Evolutionary conservation across 2,797 vertebrate genomes (phyloP).

Genomic region (Pseudochromis fuscus): DNA sequence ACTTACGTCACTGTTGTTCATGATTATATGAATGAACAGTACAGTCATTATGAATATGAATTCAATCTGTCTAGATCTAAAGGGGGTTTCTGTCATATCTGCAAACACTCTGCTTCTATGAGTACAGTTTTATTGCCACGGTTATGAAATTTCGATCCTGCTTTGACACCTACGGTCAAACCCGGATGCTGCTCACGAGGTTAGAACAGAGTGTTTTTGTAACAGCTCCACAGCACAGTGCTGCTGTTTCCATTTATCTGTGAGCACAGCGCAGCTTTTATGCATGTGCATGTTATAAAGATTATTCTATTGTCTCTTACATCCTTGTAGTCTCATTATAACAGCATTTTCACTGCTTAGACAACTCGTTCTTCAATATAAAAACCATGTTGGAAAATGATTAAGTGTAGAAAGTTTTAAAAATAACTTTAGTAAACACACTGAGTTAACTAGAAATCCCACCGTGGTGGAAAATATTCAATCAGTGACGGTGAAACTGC

Average conservation of each 20-base stretch:
- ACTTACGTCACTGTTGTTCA: background rate
- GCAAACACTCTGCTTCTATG: constrained; percentile 9
- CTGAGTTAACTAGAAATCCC: no score
- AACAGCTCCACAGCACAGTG: constrained; percentile 17
- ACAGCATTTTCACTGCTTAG: no score
- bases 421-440: no score
- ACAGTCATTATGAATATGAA: constrained; percentile 13
- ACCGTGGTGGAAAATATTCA: no score
- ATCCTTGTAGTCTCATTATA: no score
- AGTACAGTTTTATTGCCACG: constrained; percentile 15
- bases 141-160: constrained; percentile 47
- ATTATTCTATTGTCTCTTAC: no score
- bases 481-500: no score
- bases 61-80: constrained; percentile 12
- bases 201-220: constrained; percentile 63
- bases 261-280: constrained; percentile 32
- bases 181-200: constrained; percentile 57
- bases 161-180: constrained; percentile 56
- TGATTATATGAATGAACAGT: constrained; percentile 15
- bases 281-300: background rate
- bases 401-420: no score
- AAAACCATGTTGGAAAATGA: no score
- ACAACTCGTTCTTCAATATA: no score
- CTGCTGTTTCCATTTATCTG: constrained; percentile 25
- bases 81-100: constrained; percentile 3